Conservation (phyloP, 2,113 vertebrate genomes). For the Thamnaconus septentrionalis region DNA sequence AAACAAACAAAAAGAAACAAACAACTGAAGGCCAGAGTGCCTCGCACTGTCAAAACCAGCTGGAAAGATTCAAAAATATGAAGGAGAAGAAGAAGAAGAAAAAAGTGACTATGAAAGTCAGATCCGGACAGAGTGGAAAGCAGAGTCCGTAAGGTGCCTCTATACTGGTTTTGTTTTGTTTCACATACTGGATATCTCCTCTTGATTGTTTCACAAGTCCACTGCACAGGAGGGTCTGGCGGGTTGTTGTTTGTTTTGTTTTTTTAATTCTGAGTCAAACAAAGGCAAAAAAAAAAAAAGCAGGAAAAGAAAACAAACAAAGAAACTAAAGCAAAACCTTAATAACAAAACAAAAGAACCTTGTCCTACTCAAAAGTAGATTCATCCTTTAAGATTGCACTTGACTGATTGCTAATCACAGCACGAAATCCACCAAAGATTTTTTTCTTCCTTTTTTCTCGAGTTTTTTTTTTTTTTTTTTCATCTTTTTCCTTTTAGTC, state of each 20-base stretch:
- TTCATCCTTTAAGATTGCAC: slow-evolving; percentile 76
- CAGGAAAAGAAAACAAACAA: slow-evolving; percentile 44
- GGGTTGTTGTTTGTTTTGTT: slow-evolving; percentile 8
- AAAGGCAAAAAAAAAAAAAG: slow-evolving; percentile 50
- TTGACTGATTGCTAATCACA: slow-evolving; percentile 82
- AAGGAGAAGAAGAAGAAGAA: slow-evolving; percentile 33
- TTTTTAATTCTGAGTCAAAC: slow-evolving; percentile 48
- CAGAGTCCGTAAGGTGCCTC: slow-evolving; percentile 67
- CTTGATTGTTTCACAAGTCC: slow-evolving; percentile 70
- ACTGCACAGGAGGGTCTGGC: slow-evolving; percentile 58
- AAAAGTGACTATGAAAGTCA: neutral
- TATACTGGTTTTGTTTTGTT: slow-evolving; percentile 28
- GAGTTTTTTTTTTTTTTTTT: neutral
- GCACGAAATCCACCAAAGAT: slow-evolving; percentile 72
- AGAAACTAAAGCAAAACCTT: slow-evolving; percentile 21
- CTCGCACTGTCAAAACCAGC: slow-evolving; percentile 26
- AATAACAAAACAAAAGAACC: slow-evolving; percentile 38
- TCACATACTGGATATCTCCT: slow-evolving; percentile 61
- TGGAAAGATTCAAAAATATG: neutral
- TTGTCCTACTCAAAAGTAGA: slow-evolving; percentile 62
- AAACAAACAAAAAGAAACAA: slow-evolving; percentile 9
- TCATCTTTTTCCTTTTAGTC: neutral
- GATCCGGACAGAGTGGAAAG: slow-evolving; percentile 39
- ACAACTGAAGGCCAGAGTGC: slow-evolving; percentile 29
- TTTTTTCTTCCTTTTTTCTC: slow-evolving; percentile 26